Base-by-base conservation (phyloP, 2,113 vertebrate genomes). In the Electrona antarctica region DNA sequence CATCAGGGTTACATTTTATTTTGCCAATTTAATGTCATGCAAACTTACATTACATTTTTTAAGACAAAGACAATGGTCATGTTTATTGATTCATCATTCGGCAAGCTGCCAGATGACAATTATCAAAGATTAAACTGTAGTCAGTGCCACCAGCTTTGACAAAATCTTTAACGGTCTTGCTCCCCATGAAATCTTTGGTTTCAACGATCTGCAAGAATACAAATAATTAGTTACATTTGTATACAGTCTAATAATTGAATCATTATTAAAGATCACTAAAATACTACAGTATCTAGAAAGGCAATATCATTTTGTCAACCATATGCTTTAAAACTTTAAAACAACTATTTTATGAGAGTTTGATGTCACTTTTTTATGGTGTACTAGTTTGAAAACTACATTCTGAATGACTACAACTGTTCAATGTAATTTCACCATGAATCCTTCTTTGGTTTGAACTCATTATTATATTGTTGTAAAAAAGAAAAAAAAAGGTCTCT, bases 141-240 rank as follows among this genome's bases (percentile, higher is more conserved):
- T 80, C 64, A 0, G 76, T 15, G 62, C 87, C 87, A 47, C 85
- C 83, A 29, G 51, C 83, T 33, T 60, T 73, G 54, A 87, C 83
- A 64, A 87, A 84, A 55, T 84, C 85, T 13, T 58, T 45, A 8
- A 89, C 82, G 0, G 29, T 91, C 81, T 86, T 90, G 13, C 6
- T 67, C 0, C 90, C 90, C 1, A n/a, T 0, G 9, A 90, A 89
- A 21, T 90, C 2, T 50, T 60, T 73, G 0, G 12, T 64, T 7
- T 77, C 33, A 0, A 80, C 13, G 3, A 76, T 29, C 90, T 91
- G 78, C 7, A 54, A 12, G 62, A 21, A 48, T 7, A 49, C 59
- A 64, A 64, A 47, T 52, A 10, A 54, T n/a, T n/a, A n/a, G n/a
- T n/a, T n/a, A n/a, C n/a, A n/a, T 21, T 21, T 21, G 21, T 21